These are phyloP conservation scores for Fragum sueziense DNA, from an alignment of 2,888 invertebrate species.

Conservation along the genomic window DNA sequence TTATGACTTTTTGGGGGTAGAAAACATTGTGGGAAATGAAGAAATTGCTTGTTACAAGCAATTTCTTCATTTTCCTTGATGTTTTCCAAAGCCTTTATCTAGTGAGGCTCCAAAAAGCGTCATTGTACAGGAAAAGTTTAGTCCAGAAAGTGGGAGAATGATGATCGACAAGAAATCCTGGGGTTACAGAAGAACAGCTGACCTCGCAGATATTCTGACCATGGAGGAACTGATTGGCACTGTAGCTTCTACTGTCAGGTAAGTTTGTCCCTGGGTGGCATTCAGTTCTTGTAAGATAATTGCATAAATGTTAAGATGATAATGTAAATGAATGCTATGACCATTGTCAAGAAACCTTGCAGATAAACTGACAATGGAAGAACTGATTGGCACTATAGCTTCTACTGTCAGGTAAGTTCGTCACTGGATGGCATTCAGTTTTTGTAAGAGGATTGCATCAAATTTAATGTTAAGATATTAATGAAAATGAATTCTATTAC, in stretches of 20 bases:
- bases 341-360: conserved; percentile 87
- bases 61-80: too few relatives aligned
- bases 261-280: too few relatives aligned
- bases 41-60: too few relatives aligned
- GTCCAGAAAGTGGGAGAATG: conserved; percentile 97
- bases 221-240: conserved; percentile 85
- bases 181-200: conserved; percentile 83
- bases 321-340: conserved; percentile 98
- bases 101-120: too few relatives aligned
- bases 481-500: too few relatives aligned
- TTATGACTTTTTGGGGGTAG: too few relatives aligned
- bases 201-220: conserved; percentile 74
- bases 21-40: too few relatives aligned
- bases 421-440: too few relatives aligned
- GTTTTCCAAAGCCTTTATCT: too few relatives aligned
- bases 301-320: conserved; percentile 84
- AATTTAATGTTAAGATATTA: too few relatives aligned
- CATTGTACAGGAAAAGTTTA: conserved; percentile 75
- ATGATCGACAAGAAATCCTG: conserved; percentile 91
- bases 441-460: too few relatives aligned
- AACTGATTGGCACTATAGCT: conserved; percentile 84
- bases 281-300: too few relatives aligned
- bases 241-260: conserved; percentile 81
- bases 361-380: conserved; percentile 81
- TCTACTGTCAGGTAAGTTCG: conserved; percentile 81